Evolutionary conservation across 2,113 vertebrate species (phyloP).

Genomic region (Rhodinocichla rosea): DNA sequence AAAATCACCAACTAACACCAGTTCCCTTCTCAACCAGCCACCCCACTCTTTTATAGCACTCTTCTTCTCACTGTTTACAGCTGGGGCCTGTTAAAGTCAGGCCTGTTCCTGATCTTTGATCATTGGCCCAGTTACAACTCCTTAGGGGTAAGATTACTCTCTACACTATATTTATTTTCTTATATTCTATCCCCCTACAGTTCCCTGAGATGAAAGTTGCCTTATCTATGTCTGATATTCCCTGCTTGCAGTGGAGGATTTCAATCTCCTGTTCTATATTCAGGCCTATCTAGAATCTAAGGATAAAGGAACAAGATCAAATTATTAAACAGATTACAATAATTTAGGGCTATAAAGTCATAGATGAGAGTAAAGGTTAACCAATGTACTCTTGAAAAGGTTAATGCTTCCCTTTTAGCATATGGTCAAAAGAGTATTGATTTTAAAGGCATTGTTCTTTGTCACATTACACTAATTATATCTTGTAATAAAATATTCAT

Average conservation of each 20-base stretch:
- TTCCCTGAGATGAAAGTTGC: not conserved
- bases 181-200: too few species aligned
- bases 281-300: not conserved
- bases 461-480: not conserved
- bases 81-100: too few species aligned
- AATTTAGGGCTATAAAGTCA: not conserved
- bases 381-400: not conserved
- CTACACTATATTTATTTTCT: too few species aligned
- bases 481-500: not conserved
- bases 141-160: too few species aligned
- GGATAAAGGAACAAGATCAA: rapidly evolving
- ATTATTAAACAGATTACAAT: not conserved
- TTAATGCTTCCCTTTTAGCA: not conserved
- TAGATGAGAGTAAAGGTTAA: not conserved
- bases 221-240: not conserved
- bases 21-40: too few species aligned
- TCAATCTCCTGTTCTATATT: not conserved
- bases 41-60: too few species aligned
- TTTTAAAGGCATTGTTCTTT: not conserved
- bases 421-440: not conserved
- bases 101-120: too few species aligned
- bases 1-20: too few species aligned
- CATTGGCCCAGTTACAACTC: too few species aligned
- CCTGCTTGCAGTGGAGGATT: not conserved
- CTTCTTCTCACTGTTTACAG: too few species aligned